Evolutionary conservation across 1,140 invertebrate species (phyloP).

Genomic region (Drosophila biarmipes): DNA sequence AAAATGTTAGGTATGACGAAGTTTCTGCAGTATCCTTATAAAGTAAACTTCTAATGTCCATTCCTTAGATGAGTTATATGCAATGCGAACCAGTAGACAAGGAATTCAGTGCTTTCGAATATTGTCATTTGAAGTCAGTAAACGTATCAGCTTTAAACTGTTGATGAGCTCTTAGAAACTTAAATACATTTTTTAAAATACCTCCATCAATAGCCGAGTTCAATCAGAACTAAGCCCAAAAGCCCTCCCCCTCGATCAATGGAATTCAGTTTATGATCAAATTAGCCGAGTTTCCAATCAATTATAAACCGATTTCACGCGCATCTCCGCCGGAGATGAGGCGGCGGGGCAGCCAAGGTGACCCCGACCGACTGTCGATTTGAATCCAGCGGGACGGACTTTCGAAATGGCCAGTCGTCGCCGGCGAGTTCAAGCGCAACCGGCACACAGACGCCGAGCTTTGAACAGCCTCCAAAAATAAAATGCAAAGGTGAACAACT

Average conservation of each 20-base stretch:
- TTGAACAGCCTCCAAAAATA: slow-evolving; percentile 69
- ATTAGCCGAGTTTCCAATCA: slow-evolving; percentile 45
- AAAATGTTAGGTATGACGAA: no score
- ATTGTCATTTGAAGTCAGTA: background rate
- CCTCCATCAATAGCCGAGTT: slow-evolving; percentile 5
- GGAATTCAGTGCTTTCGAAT: no score
- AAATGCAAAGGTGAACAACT: slow-evolving; percentile 76
- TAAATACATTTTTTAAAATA: slow-evolving; percentile 2
- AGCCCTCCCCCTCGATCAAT: slow-evolving; percentile 10
- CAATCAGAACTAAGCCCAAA: slow-evolving; percentile 10
- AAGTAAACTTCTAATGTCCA: no score
- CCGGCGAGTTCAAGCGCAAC: slow-evolving; percentile 72
- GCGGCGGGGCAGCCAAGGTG: background rate
- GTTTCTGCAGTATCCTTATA: no score
- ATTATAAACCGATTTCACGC: slow-evolving; percentile 54
- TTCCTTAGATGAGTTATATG: no score
- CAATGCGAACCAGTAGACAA: no score
- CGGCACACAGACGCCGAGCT: slow-evolving; percentile 48
- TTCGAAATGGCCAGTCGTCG: slow-evolving; percentile 62
- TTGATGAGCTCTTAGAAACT: background rate
- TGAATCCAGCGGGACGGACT: slow-evolving; percentile 41
- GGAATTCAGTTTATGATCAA: slow-evolving; percentile 40
- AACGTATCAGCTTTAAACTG: no score
- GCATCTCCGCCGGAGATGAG: slow-evolving; percentile 34
- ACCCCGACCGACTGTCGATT: slow-evolving; percentile 15